Conservation (phyloP, 2,797 vertebrate genomes). For the Acipenser ruthenus region DNA sequence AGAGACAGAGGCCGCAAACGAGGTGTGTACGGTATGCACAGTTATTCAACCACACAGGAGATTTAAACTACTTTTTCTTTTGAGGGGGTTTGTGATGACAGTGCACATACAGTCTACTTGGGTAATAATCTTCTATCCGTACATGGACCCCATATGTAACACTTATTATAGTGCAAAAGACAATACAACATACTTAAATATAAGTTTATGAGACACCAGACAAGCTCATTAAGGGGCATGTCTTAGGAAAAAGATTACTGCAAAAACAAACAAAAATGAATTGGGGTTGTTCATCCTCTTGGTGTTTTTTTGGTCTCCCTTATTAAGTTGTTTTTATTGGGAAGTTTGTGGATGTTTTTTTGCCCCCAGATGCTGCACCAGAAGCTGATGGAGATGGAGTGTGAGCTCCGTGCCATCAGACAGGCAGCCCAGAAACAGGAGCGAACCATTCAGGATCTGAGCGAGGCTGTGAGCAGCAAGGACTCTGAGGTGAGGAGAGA, state of each 20-base stretch:
- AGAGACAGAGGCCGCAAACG: constrained; percentile 65
- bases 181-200: too few relatives aligned
- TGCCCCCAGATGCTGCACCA: constrained; percentile 69
- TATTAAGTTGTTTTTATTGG: constrained; percentile 5
- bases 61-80: too few relatives aligned
- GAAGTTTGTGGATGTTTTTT: constrained; percentile 6
- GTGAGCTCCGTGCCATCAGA: constrained; percentile 59
- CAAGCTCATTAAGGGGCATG: too few relatives aligned
- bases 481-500: constrained; percentile 67
- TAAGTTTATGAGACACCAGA: too few relatives aligned
- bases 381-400: constrained; percentile 66
- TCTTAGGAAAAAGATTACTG: too few relatives aligned
- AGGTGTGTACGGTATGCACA: constrained; percentile 52
- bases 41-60: too few relatives aligned
- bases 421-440: constrained; percentile 73
- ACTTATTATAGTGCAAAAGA: background rate
- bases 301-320: too few relatives aligned
- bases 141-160: background rate
- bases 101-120: too few relatives aligned
- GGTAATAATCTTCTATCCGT: background rate
- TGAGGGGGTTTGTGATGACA: too few relatives aligned
- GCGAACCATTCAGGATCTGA: constrained; percentile 65
- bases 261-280: too few relatives aligned
- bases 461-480: constrained; percentile 62
- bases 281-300: too few relatives aligned